Evolutionary conservation across 1,140 invertebrate species (phyloP).

Genomic region (Phymastichus coffea): DNA sequence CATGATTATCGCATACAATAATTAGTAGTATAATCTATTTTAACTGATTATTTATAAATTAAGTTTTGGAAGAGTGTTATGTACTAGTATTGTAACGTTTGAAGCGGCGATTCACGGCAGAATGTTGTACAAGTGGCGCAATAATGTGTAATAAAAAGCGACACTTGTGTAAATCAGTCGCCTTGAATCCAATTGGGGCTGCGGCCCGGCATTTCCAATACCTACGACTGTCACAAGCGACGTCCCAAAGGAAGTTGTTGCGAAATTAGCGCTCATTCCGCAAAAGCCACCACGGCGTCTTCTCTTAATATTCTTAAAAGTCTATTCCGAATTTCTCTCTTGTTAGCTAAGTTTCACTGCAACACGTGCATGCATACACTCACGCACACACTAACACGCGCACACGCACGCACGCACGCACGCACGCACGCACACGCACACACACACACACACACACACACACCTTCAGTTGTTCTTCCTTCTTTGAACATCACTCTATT

Average conservation of each 20-base stretch:
- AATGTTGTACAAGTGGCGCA: conserved; percentile 16
- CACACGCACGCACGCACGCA: too few relatives aligned
- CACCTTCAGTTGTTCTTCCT: too few relatives aligned
- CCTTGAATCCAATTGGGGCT: conserved; percentile 8
- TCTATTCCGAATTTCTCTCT: conserved; percentile 48
- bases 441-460: too few relatives aligned
- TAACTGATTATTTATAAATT: conserved; percentile 59
- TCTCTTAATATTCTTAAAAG: conserved; percentile 36
- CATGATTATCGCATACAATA: conserved; percentile 55
- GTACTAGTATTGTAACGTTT: conserved; percentile 39
- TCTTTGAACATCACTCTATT: too few relatives aligned
- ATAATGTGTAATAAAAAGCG: not conserved
- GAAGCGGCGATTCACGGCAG: conserved; percentile 14
- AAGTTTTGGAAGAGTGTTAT: conserved; percentile 50
- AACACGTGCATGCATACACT: conserved; percentile 28
- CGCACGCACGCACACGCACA: too few relatives aligned
- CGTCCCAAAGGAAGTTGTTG: conserved; percentile 26
- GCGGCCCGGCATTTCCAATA: conserved; percentile 16
- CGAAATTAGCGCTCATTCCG: conserved; percentile 25
- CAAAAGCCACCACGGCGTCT: conserved; percentile 18
- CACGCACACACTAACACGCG: too few relatives aligned
- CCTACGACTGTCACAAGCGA: conserved; percentile 10
- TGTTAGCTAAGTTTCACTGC: conserved; percentile 42
- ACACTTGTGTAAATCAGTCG: conserved; percentile 15
- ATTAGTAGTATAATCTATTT: conserved; percentile 58